Percentiles rank a stretch among this genome's conserved stretches.
These are phyloP conservation scores for Drosophila kikkawai DNA, from an alignment of 1,140 invertebrate species.

Conservation along the genomic window DNA sequence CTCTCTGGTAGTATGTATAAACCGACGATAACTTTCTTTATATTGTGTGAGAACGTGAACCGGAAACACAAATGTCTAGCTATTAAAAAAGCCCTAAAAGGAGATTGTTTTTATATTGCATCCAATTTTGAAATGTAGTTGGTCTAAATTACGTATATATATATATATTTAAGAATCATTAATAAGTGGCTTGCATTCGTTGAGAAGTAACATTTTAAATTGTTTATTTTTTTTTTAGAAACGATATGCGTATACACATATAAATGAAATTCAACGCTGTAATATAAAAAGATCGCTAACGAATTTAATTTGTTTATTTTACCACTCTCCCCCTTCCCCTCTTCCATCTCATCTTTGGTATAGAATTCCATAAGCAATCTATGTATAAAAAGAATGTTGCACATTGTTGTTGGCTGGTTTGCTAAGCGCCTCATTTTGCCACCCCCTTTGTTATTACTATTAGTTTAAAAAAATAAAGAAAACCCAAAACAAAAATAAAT, in stretches of 20 bases:
- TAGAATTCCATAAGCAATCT: slow-evolving; percentile 52
- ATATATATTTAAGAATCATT: slow-evolving; percentile 61
- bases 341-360: slow-evolving; percentile 47
- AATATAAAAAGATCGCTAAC: slow-evolving; percentile 77
- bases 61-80: slow-evolving; percentile 51
- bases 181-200: slow-evolving; percentile 68
- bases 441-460: slow-evolving; percentile 43
- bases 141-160: slow-evolving; percentile 61
- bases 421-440: slow-evolving; percentile 58
- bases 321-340: background rate
- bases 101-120: slow-evolving; percentile 76
- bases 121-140: slow-evolving; percentile 63
- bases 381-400: slow-evolving; percentile 65
- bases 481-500: background rate
- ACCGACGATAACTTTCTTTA: slow-evolving; percentile 47
- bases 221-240: slow-evolving; percentile 66
- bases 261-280: slow-evolving; percentile 62
- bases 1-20: slow-evolving; percentile 67
- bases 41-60: slow-evolving; percentile 16
- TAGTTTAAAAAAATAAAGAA: slow-evolving; percentile 21
- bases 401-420: slow-evolving; percentile 71
- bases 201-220: slow-evolving; percentile 74
- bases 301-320: slow-evolving; percentile 78
- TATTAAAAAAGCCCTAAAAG: slow-evolving; percentile 71
- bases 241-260: slow-evolving; percentile 47